These are phyloP conservation scores for Andrena bicolor DNA, from an alignment of 2,888 invertebrate species.

Conservation along the genomic window DNA sequence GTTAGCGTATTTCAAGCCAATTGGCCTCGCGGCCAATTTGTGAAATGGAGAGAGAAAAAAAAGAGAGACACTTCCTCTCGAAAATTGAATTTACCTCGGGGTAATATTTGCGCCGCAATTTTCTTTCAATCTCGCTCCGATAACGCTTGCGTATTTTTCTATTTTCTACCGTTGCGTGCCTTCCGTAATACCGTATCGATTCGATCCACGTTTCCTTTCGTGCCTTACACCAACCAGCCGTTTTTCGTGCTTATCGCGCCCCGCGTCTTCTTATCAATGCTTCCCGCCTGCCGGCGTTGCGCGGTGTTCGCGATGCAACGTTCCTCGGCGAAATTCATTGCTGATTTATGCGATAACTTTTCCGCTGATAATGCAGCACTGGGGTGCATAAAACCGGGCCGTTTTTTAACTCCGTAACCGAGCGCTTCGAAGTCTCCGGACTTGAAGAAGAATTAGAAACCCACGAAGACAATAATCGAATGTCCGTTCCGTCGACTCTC, in stretches of 20 bases:
- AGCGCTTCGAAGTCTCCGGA: neutral
- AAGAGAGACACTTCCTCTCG: neutral
- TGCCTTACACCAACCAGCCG: neutral
- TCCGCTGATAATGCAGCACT: neutral
- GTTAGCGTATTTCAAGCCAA: no score
- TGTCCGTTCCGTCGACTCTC: neutral
- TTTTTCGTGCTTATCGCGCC: neutral
- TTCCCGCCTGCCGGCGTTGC: neutral
- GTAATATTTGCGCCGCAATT: constrained; percentile 27
- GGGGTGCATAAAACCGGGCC: neutral
- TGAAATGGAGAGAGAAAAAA: neutral
- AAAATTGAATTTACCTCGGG: constrained; percentile 15
- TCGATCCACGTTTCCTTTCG: no score
- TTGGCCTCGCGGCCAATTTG: no score
- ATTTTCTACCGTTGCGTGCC: neutral
- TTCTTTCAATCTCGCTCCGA: constrained; percentile 6
- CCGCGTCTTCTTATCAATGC: neutral
- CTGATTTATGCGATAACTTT: neutral
- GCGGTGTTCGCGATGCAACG: neutral
- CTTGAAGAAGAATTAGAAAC: neutral
- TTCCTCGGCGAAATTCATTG: neutral
- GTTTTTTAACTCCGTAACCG: neutral
- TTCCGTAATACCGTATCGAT: no score
- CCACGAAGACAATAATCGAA: neutral
- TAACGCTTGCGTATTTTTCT: constrained; percentile 1